These are phyloP conservation scores for Hemicordylus capensis DNA, from an alignment of 2,113 vertebrate genomes.

Conservation along the genomic window DNA sequence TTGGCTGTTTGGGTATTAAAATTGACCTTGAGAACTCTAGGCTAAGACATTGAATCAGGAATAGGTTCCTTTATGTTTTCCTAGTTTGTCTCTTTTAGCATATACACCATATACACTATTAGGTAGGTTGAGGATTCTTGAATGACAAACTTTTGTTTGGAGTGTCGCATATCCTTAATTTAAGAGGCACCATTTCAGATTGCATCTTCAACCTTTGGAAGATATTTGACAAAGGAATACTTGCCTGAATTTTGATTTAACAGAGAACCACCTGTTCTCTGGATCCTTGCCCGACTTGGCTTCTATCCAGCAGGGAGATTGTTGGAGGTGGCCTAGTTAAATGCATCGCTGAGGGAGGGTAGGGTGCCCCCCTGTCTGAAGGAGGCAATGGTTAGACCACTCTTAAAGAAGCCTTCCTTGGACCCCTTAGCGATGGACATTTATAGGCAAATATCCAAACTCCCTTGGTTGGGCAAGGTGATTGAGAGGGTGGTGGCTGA, in stretches of 20 bases:
- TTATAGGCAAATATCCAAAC: too few species aligned
- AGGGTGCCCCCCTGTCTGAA: too few species aligned
- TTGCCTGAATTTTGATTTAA: neutral
- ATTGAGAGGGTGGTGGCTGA: too few species aligned
- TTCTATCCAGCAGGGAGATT: too few species aligned
- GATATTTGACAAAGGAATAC: neutral
- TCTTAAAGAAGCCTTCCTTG: too few species aligned
- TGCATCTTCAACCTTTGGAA: constrained; percentile 21
- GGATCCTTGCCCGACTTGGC: too few species aligned
- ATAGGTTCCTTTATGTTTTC: neutral
- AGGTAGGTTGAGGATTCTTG: neutral
- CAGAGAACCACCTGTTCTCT: too few species aligned
- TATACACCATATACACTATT: neutral
- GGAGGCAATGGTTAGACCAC: too few species aligned
- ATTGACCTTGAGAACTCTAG: neutral
- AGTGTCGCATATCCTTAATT: neutral
- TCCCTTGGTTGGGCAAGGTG: too few species aligned
- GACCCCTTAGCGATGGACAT: too few species aligned
- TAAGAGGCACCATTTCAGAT: constrained; percentile 9
- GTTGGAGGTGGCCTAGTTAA: too few species aligned
- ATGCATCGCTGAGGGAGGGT: too few species aligned
- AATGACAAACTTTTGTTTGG: neutral
- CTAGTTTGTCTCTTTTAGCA: neutral
- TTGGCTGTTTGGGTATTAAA: constrained; percentile 19
- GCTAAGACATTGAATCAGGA: neutral